Evolutionary conservation across 2,797 vertebrate genomes (phyloP).

Genomic region (Rachycentron canadum): DNA sequence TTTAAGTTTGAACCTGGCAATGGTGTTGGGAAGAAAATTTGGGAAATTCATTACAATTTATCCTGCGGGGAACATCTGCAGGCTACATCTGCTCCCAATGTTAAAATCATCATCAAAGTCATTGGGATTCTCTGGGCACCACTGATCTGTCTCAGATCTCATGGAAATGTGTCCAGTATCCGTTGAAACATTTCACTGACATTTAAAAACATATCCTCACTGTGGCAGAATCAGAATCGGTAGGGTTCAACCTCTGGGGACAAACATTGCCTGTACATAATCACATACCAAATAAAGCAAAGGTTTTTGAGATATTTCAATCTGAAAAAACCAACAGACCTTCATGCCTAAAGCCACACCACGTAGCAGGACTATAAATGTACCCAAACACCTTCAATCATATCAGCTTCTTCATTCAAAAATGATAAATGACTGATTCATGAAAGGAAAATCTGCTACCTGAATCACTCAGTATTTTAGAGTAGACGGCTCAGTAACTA

Average conservation of each 20-base stretch:
- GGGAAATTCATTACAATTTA: not conserved
- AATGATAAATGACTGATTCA: not conserved
- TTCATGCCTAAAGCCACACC: too few species aligned
- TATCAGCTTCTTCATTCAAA: not conserved
- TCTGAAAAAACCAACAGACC: not conserved
- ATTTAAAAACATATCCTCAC: not conserved
- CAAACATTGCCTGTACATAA: not conserved
- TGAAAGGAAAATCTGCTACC: not conserved
- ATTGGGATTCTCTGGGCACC: not conserved
- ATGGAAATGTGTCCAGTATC: not conserved
- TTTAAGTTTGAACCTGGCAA: not conserved
- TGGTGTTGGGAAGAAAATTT: not conserved
- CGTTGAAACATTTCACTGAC: not conserved
- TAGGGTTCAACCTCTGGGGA: not conserved
- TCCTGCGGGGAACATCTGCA: not conserved
- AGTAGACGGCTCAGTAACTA: slow-evolving; percentile 17
- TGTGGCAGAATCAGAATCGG: not conserved
- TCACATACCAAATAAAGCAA: not conserved
- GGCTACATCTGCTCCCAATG: not conserved
- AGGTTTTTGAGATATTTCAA: not conserved
- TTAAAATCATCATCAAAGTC: not conserved
- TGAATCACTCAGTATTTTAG: slow-evolving; percentile 28
- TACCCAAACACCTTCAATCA: not conserved
- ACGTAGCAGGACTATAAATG: not conserved
- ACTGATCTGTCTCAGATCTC: not conserved